Evolutionary conservation across 2,888 invertebrate species (phyloP).

Genomic region (Agonopterix heracliana): DNA sequence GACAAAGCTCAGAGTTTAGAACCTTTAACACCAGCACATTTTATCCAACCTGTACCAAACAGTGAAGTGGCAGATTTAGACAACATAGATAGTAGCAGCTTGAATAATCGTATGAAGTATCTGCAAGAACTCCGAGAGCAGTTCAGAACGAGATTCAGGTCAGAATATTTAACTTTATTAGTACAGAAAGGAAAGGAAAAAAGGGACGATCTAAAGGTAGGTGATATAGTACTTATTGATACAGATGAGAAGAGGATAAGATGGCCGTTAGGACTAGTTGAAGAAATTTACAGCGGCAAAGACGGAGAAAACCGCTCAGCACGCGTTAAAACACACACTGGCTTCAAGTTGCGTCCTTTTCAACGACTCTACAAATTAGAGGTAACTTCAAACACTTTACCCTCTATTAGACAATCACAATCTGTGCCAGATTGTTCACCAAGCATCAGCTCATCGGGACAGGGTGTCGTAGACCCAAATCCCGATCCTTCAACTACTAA

Average conservation of each 20-base stretch:
- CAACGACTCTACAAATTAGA: constrained; percentile 2
- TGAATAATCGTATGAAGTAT: neutral
- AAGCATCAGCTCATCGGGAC: too few species aligned
- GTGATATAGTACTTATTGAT: constrained; percentile 6
- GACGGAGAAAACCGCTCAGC: constrained; percentile 8
- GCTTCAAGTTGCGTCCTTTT: constrained; percentile 2
- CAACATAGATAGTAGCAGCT: neutral
- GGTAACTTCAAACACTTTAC: too few species aligned
- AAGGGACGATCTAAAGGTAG: neutral
- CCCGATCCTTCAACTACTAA: too few species aligned
- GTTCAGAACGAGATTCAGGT: neutral
- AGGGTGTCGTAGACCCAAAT: too few species aligned
- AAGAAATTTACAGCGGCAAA: constrained; percentile 5
- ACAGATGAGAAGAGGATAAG: constrained; percentile 5
- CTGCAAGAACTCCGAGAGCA: neutral
- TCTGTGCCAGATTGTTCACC: too few species aligned
- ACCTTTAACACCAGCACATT: constrained; percentile 2
- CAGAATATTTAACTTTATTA: constrained; percentile 5
- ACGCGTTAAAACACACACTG: constrained; percentile 4
- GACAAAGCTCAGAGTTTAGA: constrained; percentile 1
- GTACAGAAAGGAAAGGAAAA: constrained; percentile 8
- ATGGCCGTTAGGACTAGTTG: constrained; percentile 9
- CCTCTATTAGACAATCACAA: neutral
- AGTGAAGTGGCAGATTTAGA: constrained; percentile 1
- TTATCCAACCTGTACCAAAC: constrained; percentile 2